Conservation (phyloP, 2,797 vertebrate genomes). For the Syncerus caffer region DNA sequence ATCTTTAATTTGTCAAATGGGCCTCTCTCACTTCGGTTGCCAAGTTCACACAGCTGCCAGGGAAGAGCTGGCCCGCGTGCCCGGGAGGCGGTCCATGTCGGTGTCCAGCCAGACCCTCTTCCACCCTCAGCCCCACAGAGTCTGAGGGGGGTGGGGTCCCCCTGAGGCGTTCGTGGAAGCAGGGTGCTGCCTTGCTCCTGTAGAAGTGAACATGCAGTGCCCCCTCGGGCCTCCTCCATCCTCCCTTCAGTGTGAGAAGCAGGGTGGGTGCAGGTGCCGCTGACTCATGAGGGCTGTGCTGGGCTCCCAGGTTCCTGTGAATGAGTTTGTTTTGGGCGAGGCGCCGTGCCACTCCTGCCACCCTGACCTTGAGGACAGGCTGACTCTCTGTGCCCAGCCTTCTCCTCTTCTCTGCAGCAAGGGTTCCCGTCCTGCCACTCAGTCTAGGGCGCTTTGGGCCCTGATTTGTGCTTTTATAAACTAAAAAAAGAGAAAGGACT, state of each 20-base stretch:
- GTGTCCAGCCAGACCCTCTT: neutral
- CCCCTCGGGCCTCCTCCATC: neutral
- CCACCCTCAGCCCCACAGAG: neutral
- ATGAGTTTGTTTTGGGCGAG: neutral
- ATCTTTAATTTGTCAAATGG: constrained; percentile 63
- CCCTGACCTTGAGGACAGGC: neutral
- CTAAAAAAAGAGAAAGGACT: neutral
- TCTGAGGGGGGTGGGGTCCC: neutral
- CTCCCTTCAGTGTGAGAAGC: neutral
- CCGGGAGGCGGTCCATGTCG: neutral
- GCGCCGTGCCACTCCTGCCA: accelerated
- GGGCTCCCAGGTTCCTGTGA: neutral
- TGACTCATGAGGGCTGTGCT: neutral
- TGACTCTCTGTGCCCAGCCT: neutral
- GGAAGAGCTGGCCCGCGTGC: neutral
- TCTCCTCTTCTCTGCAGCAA: neutral
- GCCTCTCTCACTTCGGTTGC: neutral
- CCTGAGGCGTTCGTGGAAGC: accelerated
- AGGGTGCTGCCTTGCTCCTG: neutral
- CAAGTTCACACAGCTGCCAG: constrained; percentile 40
- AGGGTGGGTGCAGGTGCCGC: neutral
- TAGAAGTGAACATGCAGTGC: neutral
- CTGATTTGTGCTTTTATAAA: neutral
- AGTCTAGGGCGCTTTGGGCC: too few species aligned
- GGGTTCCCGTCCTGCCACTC: accelerated